These are phyloP conservation scores for Drosophila mulleri DNA, from an alignment of 2,888 invertebrate genomes.

Conservation along the genomic window DNA sequence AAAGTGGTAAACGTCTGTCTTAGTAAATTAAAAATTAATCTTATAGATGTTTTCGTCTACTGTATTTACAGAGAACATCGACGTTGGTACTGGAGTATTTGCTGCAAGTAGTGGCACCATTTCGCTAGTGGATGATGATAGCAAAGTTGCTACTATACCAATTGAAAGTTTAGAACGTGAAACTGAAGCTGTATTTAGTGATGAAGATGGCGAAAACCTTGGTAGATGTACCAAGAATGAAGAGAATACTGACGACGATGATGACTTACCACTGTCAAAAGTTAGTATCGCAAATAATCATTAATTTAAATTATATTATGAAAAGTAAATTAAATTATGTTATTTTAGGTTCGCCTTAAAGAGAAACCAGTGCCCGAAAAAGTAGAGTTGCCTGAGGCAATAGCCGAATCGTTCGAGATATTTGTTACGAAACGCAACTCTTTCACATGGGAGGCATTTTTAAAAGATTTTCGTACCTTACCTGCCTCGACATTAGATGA, in stretches of 20 bases:
- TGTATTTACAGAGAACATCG: conserved; percentile 49
- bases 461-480: conserved; percentile 83
- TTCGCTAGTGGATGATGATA: conserved; percentile 72
- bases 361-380: conserved; percentile 84
- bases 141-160: conserved; percentile 55
- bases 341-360: conserved; percentile 83
- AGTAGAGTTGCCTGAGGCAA: conserved; percentile 83
- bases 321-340: too few relatives aligned
- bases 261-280: conserved; percentile 92
- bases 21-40: neutral
- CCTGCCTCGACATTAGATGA: conserved; percentile 83
- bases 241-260: conserved; percentile 86
- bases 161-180: conserved; percentile 83
- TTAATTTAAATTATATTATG: too few relatives aligned
- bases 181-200: conserved; percentile 80
- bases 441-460: conserved; percentile 83
- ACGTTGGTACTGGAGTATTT: conserved; percentile 38
- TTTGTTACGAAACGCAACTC: conserved; percentile 83
- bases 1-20: conserved; percentile 37
- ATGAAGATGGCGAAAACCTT: conserved; percentile 89
- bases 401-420: conserved; percentile 84
- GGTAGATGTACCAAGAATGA: conserved; percentile 80
- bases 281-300: conserved; percentile 85
- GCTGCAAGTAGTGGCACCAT: conserved; percentile 34
- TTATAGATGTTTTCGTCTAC: neutral